Conservation (phyloP, 2,888 invertebrate species). For the Nemoura dubitans region DNA sequence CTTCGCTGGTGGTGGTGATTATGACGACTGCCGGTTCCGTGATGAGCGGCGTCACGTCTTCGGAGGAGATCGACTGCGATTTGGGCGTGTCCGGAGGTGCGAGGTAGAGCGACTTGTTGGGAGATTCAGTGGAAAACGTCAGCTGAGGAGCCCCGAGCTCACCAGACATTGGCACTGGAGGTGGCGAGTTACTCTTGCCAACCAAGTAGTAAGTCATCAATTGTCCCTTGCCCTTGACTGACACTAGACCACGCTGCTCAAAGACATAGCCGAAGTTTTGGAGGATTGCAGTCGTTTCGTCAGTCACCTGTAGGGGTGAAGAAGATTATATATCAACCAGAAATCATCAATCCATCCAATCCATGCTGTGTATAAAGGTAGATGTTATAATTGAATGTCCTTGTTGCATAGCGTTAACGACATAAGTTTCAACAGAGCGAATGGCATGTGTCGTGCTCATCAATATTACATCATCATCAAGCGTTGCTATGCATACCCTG, state of each 20-base stretch:
- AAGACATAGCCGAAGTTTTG: constrained; percentile 91
- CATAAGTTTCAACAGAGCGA: no score
- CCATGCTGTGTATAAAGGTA: no score
- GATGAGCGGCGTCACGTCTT: constrained; percentile 39
- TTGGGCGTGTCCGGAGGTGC: constrained; percentile 23
- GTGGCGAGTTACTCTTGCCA: constrained; percentile 59
- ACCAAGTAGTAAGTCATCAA: constrained; percentile 92
- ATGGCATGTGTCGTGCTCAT: no score
- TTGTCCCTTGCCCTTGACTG: constrained; percentile 97
- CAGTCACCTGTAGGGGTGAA: constrained; percentile 78
- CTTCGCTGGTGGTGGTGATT: constrained; percentile 32
- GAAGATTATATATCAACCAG: neutral
- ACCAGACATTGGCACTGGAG: constrained; percentile 44
- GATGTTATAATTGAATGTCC: no score
- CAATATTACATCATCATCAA: no score
- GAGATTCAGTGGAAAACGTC: constrained; percentile 16
- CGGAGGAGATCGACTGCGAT: constrained; percentile 16
- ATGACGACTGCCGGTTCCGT: constrained; percentile 29
- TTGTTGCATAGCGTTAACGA: no score
- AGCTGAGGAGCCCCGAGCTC: constrained; percentile 35
- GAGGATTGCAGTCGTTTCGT: constrained; percentile 91
- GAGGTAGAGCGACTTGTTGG: constrained; percentile 14
- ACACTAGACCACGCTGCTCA: constrained; percentile 92
- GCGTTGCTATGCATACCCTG: no score
- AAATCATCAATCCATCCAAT: no score